Evolutionary conservation across 2,888 invertebrate species (phyloP), one percentile per base, ranked within the genome.

Genomic region (Cryptocephalus primarius): DNA sequence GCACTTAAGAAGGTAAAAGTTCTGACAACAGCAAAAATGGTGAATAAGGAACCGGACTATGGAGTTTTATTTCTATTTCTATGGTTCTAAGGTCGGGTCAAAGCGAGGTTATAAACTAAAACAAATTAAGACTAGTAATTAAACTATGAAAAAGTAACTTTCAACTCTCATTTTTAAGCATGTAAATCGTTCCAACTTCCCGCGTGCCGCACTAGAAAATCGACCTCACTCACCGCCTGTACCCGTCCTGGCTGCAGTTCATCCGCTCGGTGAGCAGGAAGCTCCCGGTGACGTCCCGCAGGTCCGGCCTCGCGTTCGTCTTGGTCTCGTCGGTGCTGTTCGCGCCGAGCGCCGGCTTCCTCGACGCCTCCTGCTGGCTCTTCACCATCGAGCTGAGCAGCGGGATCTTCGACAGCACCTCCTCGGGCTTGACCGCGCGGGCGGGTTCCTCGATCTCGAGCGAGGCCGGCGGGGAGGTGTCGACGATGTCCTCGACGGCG

Each of bases 221-320:
- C 6, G 22, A 22, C 3, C 6, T 2, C 22, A 4, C 22, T 22
- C 22, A 22, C 22, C 22, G 22, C 6, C 22, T 22, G 6, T 22
- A 22, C 3, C 22, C 22, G 44, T 58, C 64, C 45, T 57, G 51
- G 42, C 48, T 52, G 32, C 53, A 55, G 9, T 56, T 51, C 10
- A 59, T 50, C 46, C 57, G 57, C 55, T 70, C 70, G 1, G 65
- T 64, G 39, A 60, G 59, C 40, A 68, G 53, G 53, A 68, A 66
- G 49, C 62, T 60, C 42, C 59, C 55, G 1, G 65, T 66, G 38
- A 57, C 52, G 32, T 57, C 58, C 8, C 52, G 49, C 9, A 57
- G 12, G 44, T 57, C 53, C 8, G 46, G 46, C 13, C 45, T 40
- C 1, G 42, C 33, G 10, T 50, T 43, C 1, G 60, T 60, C 49